These are phyloP conservation scores for Tuberolachnus salignus DNA, from an alignment of 2,888 invertebrate genomes.

Conservation along the genomic window DNA sequence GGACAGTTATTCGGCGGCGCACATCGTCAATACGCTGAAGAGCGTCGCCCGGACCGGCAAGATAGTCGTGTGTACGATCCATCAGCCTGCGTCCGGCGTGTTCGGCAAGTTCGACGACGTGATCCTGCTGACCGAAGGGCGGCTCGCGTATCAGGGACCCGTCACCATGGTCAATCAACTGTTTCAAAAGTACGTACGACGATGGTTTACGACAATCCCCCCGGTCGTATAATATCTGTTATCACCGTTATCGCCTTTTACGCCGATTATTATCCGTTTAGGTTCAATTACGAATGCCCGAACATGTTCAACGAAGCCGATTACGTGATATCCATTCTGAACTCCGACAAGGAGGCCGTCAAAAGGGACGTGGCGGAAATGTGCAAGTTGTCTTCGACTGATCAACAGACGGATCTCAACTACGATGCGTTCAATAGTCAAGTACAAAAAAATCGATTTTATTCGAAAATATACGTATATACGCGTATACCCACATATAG, in stretches of 20 bases:
- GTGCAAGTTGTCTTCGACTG: constrained; percentile 34
- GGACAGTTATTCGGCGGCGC: constrained; percentile 86
- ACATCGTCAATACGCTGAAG: constrained; percentile 75
- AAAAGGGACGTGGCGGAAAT: constrained; percentile 31
- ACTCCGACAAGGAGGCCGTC: constrained; percentile 9
- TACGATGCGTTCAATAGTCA: constrained; percentile 11
- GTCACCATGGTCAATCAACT: constrained; percentile 45
- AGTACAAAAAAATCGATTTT: neutral
- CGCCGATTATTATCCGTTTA: too few species aligned
- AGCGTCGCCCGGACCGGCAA: constrained; percentile 65
- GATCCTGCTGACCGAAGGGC: constrained; percentile 42
- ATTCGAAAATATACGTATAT: too few species aligned
- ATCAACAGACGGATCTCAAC: neutral
- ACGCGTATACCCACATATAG: neutral
- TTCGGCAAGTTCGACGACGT: constrained; percentile 58
- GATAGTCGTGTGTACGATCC: constrained; percentile 58
- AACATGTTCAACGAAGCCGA: constrained; percentile 48
- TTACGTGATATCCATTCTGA: constrained; percentile 33
- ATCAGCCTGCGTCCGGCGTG: constrained; percentile 58
- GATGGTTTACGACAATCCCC: too few species aligned
- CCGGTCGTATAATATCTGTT: too few species aligned
- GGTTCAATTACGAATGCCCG: constrained; percentile 37
- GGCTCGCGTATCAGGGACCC: constrained; percentile 57
- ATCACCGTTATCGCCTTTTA: too few species aligned
- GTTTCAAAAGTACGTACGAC: constrained; percentile 43